Evolutionary conservation across 1,140 invertebrate species (phyloP).

Genomic region (Halesus radiatus): DNA sequence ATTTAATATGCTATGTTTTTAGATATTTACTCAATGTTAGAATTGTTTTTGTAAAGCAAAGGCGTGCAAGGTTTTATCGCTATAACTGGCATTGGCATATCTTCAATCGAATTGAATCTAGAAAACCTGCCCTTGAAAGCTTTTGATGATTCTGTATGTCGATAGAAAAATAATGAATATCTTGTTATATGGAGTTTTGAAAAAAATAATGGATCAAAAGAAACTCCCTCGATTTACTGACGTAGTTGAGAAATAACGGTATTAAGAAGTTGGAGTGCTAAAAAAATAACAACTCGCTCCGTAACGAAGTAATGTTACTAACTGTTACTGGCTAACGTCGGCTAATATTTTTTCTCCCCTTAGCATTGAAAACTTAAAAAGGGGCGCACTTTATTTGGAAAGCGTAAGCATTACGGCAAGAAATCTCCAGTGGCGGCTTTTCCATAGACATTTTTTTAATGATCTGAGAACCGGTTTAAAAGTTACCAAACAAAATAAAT

Average conservation of each 20-base stretch:
- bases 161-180: no score
- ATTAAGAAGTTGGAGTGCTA: slow-evolving; percentile 27
- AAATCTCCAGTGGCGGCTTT: slow-evolving; percentile 32
- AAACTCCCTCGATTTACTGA: slow-evolving; percentile 32
- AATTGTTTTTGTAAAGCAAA: no score
- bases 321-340: slow-evolving; percentile 21
- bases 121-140: no score
- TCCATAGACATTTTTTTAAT: not conserved
- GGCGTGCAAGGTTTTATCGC: no score
- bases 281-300: slow-evolving; percentile 32
- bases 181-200: no score
- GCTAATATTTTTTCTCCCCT: slow-evolving; percentile 42
- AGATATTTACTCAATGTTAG: no score
- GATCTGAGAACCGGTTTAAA: not conserved
- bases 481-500: no score
- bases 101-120: no score
- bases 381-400: slow-evolving; percentile 46
- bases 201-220: not conserved
- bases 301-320: slow-evolving; percentile 50
- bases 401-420: slow-evolving; percentile 45
- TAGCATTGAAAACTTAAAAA: slow-evolving; percentile 48
- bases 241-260: slow-evolving; percentile 12
- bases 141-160: no score
- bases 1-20: no score
- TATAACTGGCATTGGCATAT: no score